Conservation (phyloP, 1,140 invertebrate species). For the Drosophila orena region DNA sequence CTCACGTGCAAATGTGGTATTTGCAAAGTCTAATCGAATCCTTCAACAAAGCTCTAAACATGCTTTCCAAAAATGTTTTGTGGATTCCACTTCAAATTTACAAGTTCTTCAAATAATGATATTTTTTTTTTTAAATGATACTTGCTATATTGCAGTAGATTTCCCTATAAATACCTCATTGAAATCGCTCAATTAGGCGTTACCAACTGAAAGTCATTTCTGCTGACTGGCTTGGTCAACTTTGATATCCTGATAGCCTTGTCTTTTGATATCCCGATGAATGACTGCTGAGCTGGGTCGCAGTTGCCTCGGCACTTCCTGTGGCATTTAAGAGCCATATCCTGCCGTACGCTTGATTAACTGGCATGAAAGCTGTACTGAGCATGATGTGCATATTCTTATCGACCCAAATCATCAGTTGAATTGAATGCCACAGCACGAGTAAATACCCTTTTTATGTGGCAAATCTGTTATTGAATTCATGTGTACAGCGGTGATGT, state of each 20-base stretch:
- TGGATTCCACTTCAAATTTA: too few relatives aligned
- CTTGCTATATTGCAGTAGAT: neutral
- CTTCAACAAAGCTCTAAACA: constrained; percentile 1
- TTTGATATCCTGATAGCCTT: constrained; percentile 25
- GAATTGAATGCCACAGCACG: constrained; percentile 36
- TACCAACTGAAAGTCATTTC: neutral
- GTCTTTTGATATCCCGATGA: constrained; percentile 16
- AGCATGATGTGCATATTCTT: constrained; percentile 57
- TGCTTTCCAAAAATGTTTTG: too few relatives aligned
- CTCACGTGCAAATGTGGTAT: constrained; percentile 28
- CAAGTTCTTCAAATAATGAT: too few relatives aligned
- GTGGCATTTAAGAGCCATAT: constrained; percentile 65
- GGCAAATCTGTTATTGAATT: constrained; percentile 59
- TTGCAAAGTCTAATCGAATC: constrained; percentile 20
- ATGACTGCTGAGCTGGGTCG: constrained; percentile 12
- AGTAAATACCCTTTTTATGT: constrained; percentile 54
- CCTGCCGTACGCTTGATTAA: constrained; percentile 48
- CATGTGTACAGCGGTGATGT: constrained; percentile 17
- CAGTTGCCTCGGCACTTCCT: constrained; percentile 59
- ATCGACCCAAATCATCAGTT: constrained; percentile 46
- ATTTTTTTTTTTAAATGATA: too few relatives aligned
- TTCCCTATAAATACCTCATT: neutral
- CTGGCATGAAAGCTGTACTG: constrained; percentile 50
- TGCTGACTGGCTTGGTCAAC: constrained; percentile 16
- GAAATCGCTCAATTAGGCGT: neutral